Evolutionary conservation across 1,140 invertebrate genomes (phyloP).

Genomic region (Pristionchus pacificus): DNA sequence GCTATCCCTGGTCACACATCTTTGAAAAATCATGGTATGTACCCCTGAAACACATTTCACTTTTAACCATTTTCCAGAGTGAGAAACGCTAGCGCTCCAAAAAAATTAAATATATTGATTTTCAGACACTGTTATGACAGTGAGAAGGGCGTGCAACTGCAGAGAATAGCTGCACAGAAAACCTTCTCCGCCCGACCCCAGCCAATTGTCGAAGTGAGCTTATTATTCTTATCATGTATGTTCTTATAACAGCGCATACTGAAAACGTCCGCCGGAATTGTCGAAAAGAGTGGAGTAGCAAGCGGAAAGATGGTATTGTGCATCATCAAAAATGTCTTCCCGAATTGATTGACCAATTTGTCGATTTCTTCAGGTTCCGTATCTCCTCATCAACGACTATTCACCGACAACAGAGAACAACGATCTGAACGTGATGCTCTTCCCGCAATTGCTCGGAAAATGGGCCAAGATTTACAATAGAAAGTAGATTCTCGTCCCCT

Average conservation of each 20-base stretch:
- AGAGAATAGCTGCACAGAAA: constrained; percentile 50
- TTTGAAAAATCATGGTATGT: background rate
- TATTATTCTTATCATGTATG: too few relatives aligned
- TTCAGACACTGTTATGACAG: constrained; percentile 47
- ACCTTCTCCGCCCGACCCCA: constrained; percentile 48
- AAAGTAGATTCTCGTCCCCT: too few relatives aligned
- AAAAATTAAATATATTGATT: constrained; percentile 7
- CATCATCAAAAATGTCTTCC: too few relatives aligned
- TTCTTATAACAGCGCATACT: too few relatives aligned
- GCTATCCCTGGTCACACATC: background rate
- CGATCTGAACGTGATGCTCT: constrained; percentile 46
- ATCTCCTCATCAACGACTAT: constrained; percentile 54
- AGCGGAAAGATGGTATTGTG: too few relatives aligned
- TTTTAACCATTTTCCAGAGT: background rate
- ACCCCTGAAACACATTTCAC: background rate
- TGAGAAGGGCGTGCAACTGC: constrained; percentile 47
- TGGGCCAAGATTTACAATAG: constrained; percentile 36
- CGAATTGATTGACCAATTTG: background rate
- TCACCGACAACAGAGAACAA: constrained; percentile 50
- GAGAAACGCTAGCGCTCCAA: background rate
- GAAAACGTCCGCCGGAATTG: too few relatives aligned
- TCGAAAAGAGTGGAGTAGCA: too few relatives aligned
- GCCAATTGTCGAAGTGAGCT: constrained; percentile 54
- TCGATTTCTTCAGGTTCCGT: constrained; percentile 35
- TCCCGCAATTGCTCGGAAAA: constrained; percentile 50